Base-by-base conservation (phyloP, 1,140 invertebrate genomes). In the Andricus grossulariae region DNA sequence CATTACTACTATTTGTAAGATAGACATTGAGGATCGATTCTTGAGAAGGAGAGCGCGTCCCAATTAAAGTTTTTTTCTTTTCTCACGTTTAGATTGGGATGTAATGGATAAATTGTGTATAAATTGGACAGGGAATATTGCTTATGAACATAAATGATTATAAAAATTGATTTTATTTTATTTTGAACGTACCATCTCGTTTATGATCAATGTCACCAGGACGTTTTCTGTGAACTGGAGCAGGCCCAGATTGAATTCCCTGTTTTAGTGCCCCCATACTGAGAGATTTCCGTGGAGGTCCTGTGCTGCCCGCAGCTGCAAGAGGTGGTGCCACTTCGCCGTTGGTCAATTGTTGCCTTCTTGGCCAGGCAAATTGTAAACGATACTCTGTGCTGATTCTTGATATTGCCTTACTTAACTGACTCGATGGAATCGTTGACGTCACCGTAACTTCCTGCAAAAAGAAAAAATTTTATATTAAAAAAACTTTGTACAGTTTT, bases 351-450 rank as follows among this genome's bases (percentile, higher is more conserved):
- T 90, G 90, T 2, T 88, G 80, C 82, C 90, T 84, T 77, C 87
- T 90, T 82, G 96, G 96, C 96, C 96, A 97, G 77, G 96, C 96
- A 91, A 97, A 97, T 92, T 97, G 96, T 85, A 97, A 93, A 81
- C 96, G 93, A 92, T 97, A 97, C 92, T 97, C 96, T 80, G 96
- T 96, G 92, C 95, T 96, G 89, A 95, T 94, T 88, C 94, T 94
- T 82, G 93, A 93, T 87, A 95, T 94, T 85, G 94, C 94, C 88
- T 94, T 94, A 91, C 93, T 94, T 83, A 95, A 91, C 88, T 94
- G 92, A 86, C 93, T 93, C 83, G 84, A 89, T 89, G 82, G 93
- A 90, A 82, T 90, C 86, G 78, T 89, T 77, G 86, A 88, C 78
- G 88, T 87, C 88, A 88, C 79, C 88, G 91, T 85, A 88, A 90